Evolutionary conservation across 2,888 invertebrate species (phyloP).

Genomic region (Drosophila vallismaia): DNA sequence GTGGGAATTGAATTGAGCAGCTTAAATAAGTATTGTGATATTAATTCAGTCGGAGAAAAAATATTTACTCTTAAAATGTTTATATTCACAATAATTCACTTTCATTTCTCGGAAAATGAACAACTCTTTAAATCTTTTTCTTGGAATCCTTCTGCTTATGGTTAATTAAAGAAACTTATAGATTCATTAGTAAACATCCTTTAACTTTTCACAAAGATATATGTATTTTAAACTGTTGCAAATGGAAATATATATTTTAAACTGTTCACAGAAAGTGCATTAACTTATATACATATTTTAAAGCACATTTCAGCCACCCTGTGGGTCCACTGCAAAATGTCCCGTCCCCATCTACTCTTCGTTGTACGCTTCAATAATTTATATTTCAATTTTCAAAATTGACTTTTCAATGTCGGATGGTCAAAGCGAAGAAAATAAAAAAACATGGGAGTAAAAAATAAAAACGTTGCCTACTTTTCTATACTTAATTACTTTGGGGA

Average conservation of each 20-base stretch:
- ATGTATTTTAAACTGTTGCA: neutral
- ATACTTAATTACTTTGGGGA: conserved; percentile 58
- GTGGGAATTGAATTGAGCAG: neutral
- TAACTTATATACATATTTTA: conserved; percentile 34
- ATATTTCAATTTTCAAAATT: conserved; percentile 63
- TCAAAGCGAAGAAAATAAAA: neutral
- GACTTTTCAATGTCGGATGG: conserved; percentile 51
- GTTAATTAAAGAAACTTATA: neutral
- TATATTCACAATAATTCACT: neutral
- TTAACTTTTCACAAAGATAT: neutral
- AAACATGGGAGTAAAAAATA: neutral
- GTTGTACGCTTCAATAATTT: conserved; percentile 64
- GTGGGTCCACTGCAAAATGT: conserved; percentile 5
- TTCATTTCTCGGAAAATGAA: neutral
- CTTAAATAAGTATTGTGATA: conserved; percentile 8
- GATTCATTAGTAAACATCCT: neutral
- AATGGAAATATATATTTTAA: neutral
- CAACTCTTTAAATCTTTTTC: too few relatives aligned
- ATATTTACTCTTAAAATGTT: conserved; percentile 14
- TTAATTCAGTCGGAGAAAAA: neutral
- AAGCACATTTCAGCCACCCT: neutral
- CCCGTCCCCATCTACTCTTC: conserved; percentile 15
- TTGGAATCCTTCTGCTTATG: too few relatives aligned
- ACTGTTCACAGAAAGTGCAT: conserved; percentile 32
- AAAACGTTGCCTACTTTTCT: conserved; percentile 53